Percentiles rank a stretch among this genome's conserved stretches.
Evolutionary conservation across 2,113 vertebrate species (phyloP).

Genomic region (Sula dactylatra): DNA sequence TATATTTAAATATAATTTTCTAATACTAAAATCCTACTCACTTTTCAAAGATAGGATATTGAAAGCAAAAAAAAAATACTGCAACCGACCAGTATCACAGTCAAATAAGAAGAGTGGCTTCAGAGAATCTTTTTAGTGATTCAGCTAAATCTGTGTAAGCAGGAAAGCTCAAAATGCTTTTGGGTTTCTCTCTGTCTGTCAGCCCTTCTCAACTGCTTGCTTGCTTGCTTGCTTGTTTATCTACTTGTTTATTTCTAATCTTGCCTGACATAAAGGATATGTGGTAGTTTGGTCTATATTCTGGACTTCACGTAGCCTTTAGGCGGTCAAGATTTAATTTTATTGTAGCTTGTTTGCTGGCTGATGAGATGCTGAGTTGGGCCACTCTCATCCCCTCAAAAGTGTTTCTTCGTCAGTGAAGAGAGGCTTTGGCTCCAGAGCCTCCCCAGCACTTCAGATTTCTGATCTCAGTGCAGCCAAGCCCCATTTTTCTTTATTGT

Average conservation of each 20-base stretch:
- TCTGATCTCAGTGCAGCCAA: neutral
- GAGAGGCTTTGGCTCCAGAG: neutral
- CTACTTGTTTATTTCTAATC: neutral
- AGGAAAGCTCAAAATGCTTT: neutral
- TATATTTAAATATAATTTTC: neutral
- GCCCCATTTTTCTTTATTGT: neutral
- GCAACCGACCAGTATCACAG: neutral
- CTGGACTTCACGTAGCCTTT: neutral
- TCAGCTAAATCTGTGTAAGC: neutral
- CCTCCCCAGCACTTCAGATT: neutral
- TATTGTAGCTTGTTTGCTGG: neutral
- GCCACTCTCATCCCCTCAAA: neutral
- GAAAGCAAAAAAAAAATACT: neutral
- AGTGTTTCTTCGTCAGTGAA: neutral
- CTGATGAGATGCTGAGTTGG: neutral
- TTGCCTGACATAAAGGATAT: neutral
- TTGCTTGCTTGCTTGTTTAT: neutral
- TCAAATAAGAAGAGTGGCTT: neutral
- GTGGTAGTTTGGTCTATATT: neutral
- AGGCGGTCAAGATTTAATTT: neutral
- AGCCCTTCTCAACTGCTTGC: neutral
- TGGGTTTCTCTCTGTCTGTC: neutral
- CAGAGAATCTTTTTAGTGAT: neutral
- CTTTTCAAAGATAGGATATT: neutral
- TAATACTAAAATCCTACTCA: neutral